Evolutionary conservation across 1,140 invertebrate species (phyloP).

Genomic region (Anoplophora glabripennis): DNA sequence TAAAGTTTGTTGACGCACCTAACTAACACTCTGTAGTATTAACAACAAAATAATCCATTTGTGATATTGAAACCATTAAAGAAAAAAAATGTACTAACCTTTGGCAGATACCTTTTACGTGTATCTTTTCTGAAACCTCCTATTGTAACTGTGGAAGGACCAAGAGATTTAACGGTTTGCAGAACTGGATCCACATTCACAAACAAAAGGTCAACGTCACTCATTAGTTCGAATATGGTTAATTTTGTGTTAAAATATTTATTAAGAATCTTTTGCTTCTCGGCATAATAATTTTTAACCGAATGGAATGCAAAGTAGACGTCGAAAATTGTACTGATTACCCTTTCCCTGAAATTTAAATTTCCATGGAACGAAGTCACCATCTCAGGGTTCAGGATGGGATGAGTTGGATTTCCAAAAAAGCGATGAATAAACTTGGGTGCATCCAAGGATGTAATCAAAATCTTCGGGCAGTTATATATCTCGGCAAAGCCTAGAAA

Average conservation of each 20-base stretch:
- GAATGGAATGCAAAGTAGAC: background rate
- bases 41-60: no score
- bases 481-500: slow-evolving; percentile 26
- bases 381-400: slow-evolving; percentile 22
- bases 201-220: slow-evolving; percentile 48
- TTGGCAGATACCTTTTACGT: slow-evolving; percentile 43
- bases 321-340: slow-evolving; percentile 12
- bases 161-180: slow-evolving; percentile 47
- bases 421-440: background rate
- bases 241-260: slow-evolving; percentile 21
- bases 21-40: no score
- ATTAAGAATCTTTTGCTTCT: slow-evolving; percentile 1
- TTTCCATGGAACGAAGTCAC: slow-evolving; percentile 6
- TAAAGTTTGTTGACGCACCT: no score
- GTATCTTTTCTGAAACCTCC: slow-evolving; percentile 51
- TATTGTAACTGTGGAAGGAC: slow-evolving; percentile 51
- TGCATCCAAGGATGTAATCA: slow-evolving; percentile 19
- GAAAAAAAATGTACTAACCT: slow-evolving; percentile 29
- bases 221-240: slow-evolving; percentile 43
- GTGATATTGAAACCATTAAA: no score
- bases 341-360: slow-evolving; percentile 17
- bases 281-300: background rate
- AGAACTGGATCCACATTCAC: slow-evolving; percentile 30
- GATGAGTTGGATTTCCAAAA: slow-evolving; percentile 25
- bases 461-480: slow-evolving; percentile 30